Base-by-base conservation (phyloP, 2,888 invertebrate genomes). In the Nephrotoma appendiculata region DNA sequence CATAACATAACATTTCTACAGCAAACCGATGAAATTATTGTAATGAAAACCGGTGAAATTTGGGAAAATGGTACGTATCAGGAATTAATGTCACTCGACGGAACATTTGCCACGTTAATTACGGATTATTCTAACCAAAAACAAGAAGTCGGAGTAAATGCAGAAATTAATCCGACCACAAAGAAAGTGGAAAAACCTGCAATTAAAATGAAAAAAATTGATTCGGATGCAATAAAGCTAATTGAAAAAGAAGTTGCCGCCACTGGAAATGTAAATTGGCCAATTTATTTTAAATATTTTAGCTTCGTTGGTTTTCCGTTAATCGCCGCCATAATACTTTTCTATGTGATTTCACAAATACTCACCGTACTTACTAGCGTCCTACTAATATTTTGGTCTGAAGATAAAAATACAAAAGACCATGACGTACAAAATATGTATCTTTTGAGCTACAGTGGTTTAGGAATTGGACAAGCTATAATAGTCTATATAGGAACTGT, bases 1-100 rank as follows among this genome's bases (percentile, higher is more conserved):
- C 94, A 94, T 89, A 93, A 93, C 6, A 91, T 94, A 7, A 92
- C 93, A n/a, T 93, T 92, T 90, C 90, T 94, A 45, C 93, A 93
- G 3, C 90, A 92, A 88, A 92, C 93, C 31, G 93, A 94, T 89
- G 89, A 91, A 42, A 93, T 94, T 87, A 88, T 93, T 15, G 94
- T 94, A 0, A 89, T 94, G 88, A 91, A 91, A 87, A 91, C 93
- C 87, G 94, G 94, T 0, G 89, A 89, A 71, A 91, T 94, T n/a
- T 91, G 92, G 2, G 94, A 94, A 89, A 88, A 89, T 12, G 94
- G 94, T 1, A 91, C 92, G 0, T 94, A 94, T 89, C 90, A 92
- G 41, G 92, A 94, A 87, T 91, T 94, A 52, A 89, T 94, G 86
- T 90, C 90, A 1, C 92, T 71, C 9, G 71, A 71, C 5, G 71